Base-by-base conservation (phyloP, 2,797 vertebrate species). In the Tiaroga cobitis region DNA sequence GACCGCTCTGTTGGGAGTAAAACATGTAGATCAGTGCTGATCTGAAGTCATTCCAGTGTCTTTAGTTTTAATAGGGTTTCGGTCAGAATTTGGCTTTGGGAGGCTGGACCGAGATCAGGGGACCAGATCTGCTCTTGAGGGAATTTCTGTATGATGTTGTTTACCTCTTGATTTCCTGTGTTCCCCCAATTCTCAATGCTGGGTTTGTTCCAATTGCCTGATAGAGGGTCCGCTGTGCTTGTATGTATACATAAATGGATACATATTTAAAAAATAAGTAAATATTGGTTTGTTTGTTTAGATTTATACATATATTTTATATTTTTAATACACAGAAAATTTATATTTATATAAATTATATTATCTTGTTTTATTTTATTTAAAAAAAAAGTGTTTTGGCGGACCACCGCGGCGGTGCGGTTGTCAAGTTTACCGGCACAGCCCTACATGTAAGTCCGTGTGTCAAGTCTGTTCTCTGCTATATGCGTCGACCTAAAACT, bases 81-180 rank as follows among this genome's bases (percentile, higher is more conserved):
- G 54, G 5, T 81, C 18, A 77, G 69, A 65, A 87, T 87, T 84
- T 80, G 91, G 91, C 82, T 89, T 90, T 91, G 15, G 41, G 63
- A 24, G 6, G 10, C 46, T 68, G 63, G 41, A 34, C 65, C 19
- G 49, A n/a, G 49, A 46, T 43, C 83, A 46, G 21, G 11, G 65
- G 26, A 29, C 49, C 39, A 77, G 9, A 29, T 70, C 34, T 34
- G 46, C 37, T 39, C 51, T 68, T 43, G 39, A 78, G 65, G 93
- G 91, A 93, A 91, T 90, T 92, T 91, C 90, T 94, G 93, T 83
- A 89, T 89, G 91, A 93, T 92, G 91, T 94, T 95, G 94, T 96
- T 95, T 95, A 95, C 92, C 89, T 88, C 92, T 90, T 90, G 32
- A 39, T 93, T 95, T 95, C 95, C 94, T 95, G 95, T 93, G 89